Evolutionary conservation across 2,113 vertebrate genomes (phyloP).

Genomic region (Mungos mungo): DNA sequence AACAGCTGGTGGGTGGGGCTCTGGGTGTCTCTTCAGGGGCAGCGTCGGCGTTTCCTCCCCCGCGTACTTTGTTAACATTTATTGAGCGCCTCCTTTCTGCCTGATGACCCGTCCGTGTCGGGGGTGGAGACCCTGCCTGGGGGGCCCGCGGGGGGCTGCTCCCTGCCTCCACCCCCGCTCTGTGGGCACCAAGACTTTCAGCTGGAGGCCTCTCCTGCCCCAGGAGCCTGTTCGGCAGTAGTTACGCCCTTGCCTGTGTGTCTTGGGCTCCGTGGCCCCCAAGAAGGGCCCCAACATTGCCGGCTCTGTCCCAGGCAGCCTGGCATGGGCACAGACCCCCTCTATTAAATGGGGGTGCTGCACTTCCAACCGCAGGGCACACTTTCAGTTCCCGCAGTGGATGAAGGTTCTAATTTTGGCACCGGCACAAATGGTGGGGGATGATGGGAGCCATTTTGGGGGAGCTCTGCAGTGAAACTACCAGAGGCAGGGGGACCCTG

Average conservation of each 20-base stretch:
- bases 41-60: neutral
- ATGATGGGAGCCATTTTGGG: neutral
- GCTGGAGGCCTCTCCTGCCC: neutral
- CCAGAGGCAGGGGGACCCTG: neutral
- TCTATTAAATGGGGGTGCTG: neutral
- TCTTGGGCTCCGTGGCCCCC: neutral
- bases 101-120: accelerated
- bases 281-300: accelerated
- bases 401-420: neutral
- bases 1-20: neutral
- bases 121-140: neutral
- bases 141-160: too few species aligned
- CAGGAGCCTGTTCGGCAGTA: neutral
- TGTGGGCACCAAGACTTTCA: neutral
- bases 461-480: neutral
- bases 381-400: neutral
- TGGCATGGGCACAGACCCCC: neutral
- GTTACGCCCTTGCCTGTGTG: neutral
- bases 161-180: neutral
- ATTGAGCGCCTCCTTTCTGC: neutral
- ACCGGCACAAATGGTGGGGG: too few species aligned
- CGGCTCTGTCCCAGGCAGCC: neutral
- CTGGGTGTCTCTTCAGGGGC: neutral
- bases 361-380: too few species aligned
- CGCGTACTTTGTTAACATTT: neutral